Evolutionary conservation across 2,888 invertebrate species (phyloP).

Genomic region (Drosophila nigritarsus): DNA sequence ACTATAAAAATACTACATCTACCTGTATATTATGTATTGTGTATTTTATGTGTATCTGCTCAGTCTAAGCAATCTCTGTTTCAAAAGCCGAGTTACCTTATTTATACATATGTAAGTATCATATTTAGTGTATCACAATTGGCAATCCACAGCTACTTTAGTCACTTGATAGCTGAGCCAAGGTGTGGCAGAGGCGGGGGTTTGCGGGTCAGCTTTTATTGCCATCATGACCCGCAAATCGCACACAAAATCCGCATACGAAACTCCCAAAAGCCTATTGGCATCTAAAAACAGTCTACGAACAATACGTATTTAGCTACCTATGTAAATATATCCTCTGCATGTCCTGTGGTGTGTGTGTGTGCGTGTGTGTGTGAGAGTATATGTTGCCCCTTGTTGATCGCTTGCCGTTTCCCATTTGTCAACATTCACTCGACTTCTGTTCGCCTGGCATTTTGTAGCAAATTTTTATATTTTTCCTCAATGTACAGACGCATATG

Average conservation of each 20-base stretch:
- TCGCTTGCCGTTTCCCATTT: constrained; percentile 26
- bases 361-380: constrained; percentile 15
- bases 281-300: constrained; percentile 39
- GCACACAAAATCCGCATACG: constrained; percentile 66
- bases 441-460: constrained; percentile 76
- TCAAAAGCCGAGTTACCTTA: constrained; percentile 2
- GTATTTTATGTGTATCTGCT: neutral
- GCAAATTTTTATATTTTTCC: constrained; percentile 75
- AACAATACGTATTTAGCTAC: constrained; percentile 21
- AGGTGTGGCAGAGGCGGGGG: neutral
- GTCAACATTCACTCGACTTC: constrained; percentile 38
- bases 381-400: constrained; percentile 48
- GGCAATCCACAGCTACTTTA: constrained; percentile 46
- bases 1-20: neutral
- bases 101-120: constrained; percentile 9
- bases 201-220: constrained; percentile 56
- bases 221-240: constrained; percentile 69
- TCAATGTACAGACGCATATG: constrained; percentile 24
- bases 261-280: constrained; percentile 63
- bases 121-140: constrained; percentile 30
- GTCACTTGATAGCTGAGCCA: constrained; percentile 24
- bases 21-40: neutral
- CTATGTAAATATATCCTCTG: constrained; percentile 37
- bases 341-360: constrained; percentile 40
- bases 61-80: neutral